A percentile compares a stretch with the other conserved stretches of the same genome.
phyloP scores from a whole-genome alignment of 2,797 vertebrate species.

The Lutjanus campechanus region DNA sequence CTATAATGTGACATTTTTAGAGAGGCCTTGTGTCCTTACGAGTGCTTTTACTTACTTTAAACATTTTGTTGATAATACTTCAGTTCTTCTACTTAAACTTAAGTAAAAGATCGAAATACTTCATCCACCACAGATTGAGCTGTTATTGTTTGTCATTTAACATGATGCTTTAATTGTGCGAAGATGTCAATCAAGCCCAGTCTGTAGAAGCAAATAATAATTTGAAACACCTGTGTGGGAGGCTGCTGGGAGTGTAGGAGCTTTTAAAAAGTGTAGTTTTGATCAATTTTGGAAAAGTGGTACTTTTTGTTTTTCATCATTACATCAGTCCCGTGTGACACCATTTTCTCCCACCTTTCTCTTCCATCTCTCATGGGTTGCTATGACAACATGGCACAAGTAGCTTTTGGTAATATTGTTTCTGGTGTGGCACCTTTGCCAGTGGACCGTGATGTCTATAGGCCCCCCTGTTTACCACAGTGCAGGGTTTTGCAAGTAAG shows the following conservation, averaged over 20 bases:
- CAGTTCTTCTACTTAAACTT: no score
- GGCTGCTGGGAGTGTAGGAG: neutral
- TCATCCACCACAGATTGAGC: neutral
- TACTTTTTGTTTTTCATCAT: neutral
- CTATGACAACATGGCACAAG: neutral
- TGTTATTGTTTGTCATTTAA: neutral
- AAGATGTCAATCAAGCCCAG: neutral
- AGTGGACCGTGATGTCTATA: constrained; percentile 16
- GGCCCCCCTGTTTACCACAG: constrained; percentile 34
- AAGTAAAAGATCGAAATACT: neutral
- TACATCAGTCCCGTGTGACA: neutral
- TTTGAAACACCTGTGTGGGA: neutral
- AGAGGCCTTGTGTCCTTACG: no score
- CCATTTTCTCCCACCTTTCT: neutral
- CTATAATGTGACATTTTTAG: neutral
- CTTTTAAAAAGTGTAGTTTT: neutral
- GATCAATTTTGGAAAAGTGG: neutral
- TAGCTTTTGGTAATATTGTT: constrained; percentile 7
- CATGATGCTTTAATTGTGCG: neutral
- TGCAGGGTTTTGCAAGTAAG: constrained; percentile 36
- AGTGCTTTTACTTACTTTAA: neutral
- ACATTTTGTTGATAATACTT: neutral
- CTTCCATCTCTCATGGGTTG: neutral
- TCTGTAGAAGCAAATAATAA: neutral
- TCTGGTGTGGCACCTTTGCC: neutral